These are phyloP conservation scores for Poecilus cupreus DNA, from an alignment of 2,888 invertebrate genomes.

Conservation along the genomic window DNA sequence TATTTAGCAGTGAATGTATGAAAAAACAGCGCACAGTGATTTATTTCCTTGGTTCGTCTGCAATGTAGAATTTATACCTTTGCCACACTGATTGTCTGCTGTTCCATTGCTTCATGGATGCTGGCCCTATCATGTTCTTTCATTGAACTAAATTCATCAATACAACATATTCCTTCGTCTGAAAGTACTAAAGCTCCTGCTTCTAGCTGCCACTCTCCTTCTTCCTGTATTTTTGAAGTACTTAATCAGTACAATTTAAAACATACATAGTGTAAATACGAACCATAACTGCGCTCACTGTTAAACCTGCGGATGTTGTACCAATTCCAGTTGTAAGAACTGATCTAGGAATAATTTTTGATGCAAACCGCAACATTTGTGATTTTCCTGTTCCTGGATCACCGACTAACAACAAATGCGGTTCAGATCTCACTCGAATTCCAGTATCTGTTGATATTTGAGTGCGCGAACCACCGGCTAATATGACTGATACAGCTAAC, in stretches of 20 bases:
- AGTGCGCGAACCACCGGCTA: conserved; percentile 76
- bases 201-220: conserved; percentile 93
- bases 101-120: conserved; percentile 96
- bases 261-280: conserved; percentile 59
- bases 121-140: conserved; percentile 87
- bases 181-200: conserved; percentile 92
- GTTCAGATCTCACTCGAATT: conserved; percentile 80
- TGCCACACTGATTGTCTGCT: conserved; percentile 93
- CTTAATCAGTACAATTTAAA: conserved; percentile 32
- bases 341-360: conserved; percentile 81
- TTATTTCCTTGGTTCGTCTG: no score
- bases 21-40: no score
- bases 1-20: no score
- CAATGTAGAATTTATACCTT: conserved; percentile 78
- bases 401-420: conserved; percentile 90
- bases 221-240: conserved; percentile 77
- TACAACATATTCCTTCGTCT: conserved; percentile 93
- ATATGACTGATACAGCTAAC: conserved; percentile 84
- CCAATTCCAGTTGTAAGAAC: conserved; percentile 92
- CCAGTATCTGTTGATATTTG: conserved; percentile 71
- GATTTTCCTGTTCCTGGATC: conserved; percentile 95
- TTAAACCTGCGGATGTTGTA: conserved; percentile 90
- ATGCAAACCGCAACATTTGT: conserved; percentile 84
- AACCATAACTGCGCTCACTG: conserved; percentile 90
- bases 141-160: conserved; percentile 93